These are phyloP conservation scores for Willisornis vidua DNA, from an alignment of 2,113 vertebrate genomes.

Conservation along the genomic window DNA sequence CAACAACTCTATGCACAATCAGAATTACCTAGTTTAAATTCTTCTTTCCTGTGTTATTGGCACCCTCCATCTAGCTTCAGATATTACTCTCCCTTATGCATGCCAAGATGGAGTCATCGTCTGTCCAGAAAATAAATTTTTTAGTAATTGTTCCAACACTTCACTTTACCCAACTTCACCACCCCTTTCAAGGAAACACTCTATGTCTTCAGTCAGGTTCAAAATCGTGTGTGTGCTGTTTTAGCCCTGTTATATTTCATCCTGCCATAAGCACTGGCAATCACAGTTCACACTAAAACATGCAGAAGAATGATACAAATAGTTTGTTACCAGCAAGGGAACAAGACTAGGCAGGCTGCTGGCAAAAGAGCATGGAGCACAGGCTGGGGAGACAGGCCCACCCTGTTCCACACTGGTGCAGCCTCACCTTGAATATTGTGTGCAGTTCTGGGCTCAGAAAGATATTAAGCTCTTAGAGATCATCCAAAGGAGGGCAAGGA, in stretches of 20 bases:
- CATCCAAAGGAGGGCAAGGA: neutral
- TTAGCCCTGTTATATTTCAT: neutral
- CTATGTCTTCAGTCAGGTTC: neutral
- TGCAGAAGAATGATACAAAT: neutral
- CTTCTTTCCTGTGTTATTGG: neutral
- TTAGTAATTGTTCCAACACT: neutral
- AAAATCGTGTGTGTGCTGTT: accelerated
- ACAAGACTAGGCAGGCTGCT: neutral
- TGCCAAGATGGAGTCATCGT: neutral
- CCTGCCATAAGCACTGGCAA: neutral
- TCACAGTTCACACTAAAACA: neutral
- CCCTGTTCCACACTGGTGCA: neutral
- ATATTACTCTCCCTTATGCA: neutral
- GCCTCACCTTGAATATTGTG: neutral
- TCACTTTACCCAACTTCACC: neutral
- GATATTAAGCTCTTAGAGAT: neutral
- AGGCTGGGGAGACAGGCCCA: neutral
- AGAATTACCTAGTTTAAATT: neutral
- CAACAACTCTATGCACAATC: neutral
- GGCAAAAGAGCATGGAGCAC: neutral
- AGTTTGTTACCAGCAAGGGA: neutral
- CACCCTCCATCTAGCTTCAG: neutral
- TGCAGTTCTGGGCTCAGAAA: neutral
- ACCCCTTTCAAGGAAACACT: neutral
- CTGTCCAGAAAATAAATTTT: neutral